Percentiles rank a stretch among this genome's conserved stretches.
Conservation (phyloP, 1,140 invertebrate species). For the Triops longicaudatus region DNA sequence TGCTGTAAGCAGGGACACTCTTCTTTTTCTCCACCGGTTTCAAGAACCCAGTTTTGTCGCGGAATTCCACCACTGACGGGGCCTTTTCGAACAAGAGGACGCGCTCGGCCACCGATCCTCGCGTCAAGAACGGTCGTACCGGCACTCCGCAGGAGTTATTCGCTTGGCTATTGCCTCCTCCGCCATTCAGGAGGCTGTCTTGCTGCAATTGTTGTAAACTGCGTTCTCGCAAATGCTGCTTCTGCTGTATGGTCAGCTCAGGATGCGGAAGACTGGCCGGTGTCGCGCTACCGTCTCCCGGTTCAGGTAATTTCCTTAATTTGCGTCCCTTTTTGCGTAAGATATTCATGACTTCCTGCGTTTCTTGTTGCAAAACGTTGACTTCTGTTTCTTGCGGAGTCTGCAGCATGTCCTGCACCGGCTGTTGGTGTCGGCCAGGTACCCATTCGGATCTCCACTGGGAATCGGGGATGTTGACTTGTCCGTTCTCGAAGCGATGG, state of each 20-base stretch:
- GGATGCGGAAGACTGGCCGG: conserved; percentile 51
- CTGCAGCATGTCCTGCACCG: conserved; percentile 42
- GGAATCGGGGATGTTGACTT: conserved; percentile 28
- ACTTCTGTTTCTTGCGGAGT: not conserved
- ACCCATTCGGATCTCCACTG: conserved; percentile 33
- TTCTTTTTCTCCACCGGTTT: conserved; percentile 26
- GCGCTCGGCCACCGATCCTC: conserved; percentile 81
- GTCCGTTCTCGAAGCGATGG: conserved; percentile 36
- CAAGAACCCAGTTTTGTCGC: conserved; percentile 26
- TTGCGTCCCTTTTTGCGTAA: conserved; percentile 32
- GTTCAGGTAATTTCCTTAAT: conserved; percentile 32
- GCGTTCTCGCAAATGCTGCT: conserved; percentile 49
- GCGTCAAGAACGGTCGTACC: conserved; percentile 73
- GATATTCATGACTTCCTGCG: conserved; percentile 30
- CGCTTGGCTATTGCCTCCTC: conserved; percentile 24
- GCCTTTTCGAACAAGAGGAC: conserved; percentile 86
- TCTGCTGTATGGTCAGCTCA: conserved; percentile 54
- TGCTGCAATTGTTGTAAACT: conserved; percentile 29
- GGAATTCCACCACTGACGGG: conserved; percentile 57
- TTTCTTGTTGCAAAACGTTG: not conserved
- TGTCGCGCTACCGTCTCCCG: conserved; percentile 28
- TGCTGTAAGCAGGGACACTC: conserved; percentile 22
- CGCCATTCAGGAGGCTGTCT: not conserved
- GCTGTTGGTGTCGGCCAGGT: conserved; percentile 37
- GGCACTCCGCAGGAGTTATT: conserved; percentile 43